Base-by-base conservation (phyloP, 2,888 invertebrate genomes). In the Dolomedes plantarius region DNA sequence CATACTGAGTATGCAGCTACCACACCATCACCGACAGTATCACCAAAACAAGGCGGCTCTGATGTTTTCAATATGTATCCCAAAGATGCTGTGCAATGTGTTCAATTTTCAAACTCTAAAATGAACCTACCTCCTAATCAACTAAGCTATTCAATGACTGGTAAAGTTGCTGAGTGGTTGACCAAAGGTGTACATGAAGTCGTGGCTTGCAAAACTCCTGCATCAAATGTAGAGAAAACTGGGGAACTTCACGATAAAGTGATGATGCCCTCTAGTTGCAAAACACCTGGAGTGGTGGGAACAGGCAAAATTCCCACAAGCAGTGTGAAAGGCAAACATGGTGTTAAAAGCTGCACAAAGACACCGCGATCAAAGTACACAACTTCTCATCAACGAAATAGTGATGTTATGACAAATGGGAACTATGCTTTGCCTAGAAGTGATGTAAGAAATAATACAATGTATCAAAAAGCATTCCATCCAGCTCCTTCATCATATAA, bases 1-100 rank as follows among this genome's bases (percentile, higher is more conserved):
- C 88, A 88, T 56, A 88, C 88, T n/a, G 88, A 88, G 29, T 72
- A 77, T 68, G 81, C 83, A 28, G 83, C 79, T 29, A 81, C 79
- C 13, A 81, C 88, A 32, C 87, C 87, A 27, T 78, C 87, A 29
- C 83, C 87, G 39, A 75, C 83, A 28, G 13, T 68, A 1, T 86
- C 86, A 29, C 86, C 86, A 0, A 80, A 76, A 28, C 86, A 76
- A 39, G 23, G 3, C 0, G 39, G 50, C 23, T 36, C 76, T n/a
- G 83, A 85, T 11, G 56, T 65, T 6, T 29, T 39, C 0, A 83
- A 76, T 7, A 31, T 71, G 11, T 71, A 46, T 7, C 71, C 76
- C 1, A 62, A 80, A 76, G 64, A 69, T 19, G 23, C 2, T n/a
- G 19, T n/a, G 0, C 31, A 28, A 31, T 56, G 56, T 56, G 71